A percentile compares a stretch with the other conserved stretches of the same genome.
These are phyloP conservation scores for Neodiprion virginianus DNA, from an alignment of 1,140 invertebrate genomes.

Conservation along the genomic window DNA sequence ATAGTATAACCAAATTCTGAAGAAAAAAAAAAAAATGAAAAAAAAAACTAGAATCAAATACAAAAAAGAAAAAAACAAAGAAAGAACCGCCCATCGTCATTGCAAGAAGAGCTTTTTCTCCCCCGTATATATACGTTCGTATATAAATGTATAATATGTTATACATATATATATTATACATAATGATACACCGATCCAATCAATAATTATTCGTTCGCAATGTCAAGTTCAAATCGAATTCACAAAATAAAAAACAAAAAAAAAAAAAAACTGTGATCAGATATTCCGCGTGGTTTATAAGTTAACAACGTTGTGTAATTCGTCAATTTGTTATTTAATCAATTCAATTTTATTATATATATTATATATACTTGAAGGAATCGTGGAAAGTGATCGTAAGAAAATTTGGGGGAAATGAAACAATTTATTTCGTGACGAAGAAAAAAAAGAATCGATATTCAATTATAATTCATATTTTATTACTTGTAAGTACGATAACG, in stretches of 20 bases:
- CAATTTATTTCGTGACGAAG: neutral
- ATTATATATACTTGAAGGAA: no score
- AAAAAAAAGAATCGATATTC: conserved; percentile 8
- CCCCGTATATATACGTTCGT: conserved; percentile 30
- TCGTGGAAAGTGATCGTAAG: no score
- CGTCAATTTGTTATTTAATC: no score
- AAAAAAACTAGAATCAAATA: conserved; percentile 39
- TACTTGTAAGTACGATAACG: neutral
- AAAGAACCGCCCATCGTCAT: conserved; percentile 44
- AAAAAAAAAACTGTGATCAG: conserved; percentile 39
- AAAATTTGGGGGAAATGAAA: no score
- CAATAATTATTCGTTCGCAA: neutral
- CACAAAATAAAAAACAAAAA: conserved; percentile 22
- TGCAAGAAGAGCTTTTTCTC: conserved; percentile 40
- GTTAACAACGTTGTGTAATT: neutral
- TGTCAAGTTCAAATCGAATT: conserved; percentile 20
- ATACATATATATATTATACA: neutral
- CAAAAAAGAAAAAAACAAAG: conserved; percentile 47
- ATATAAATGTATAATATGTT: conserved; percentile 19
- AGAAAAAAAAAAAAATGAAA: conserved; percentile 32
- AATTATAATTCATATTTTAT: neutral
- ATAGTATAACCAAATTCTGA: neutral
- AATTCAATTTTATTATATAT: no score
- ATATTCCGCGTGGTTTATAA: conserved; percentile 13
- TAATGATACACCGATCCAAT: neutral